phyloP scores from a whole-genome alignment of 2,888 invertebrate genomes.

The Diplazon laetatorius region DNA sequence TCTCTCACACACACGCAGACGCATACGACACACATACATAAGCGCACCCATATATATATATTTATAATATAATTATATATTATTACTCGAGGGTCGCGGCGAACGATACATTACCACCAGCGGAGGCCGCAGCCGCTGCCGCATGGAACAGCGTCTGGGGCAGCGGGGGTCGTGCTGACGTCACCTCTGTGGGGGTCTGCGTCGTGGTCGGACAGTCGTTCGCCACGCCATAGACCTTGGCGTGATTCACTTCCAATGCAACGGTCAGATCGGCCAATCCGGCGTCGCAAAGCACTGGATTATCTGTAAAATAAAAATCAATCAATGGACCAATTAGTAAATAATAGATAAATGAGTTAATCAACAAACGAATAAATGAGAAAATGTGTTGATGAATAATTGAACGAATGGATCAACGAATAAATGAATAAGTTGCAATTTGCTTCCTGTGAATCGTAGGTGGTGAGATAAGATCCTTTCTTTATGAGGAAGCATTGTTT shows the following conservation, averaged over 20 bases:
- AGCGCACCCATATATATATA: neutral
- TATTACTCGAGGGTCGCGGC: conserved; percentile 80
- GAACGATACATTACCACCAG: conserved; percentile 80
- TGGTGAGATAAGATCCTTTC: too few relatives aligned
- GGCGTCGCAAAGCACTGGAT: conserved; percentile 91
- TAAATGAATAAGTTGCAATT: too few relatives aligned
- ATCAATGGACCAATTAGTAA: too few relatives aligned
- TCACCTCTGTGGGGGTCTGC: conserved; percentile 68
- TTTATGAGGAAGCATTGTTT: too few relatives aligned
- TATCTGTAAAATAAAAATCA: conserved; percentile 86
- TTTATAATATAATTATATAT: conserved; percentile 40
- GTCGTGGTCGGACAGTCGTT: conserved; percentile 80
- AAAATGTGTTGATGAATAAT: too few relatives aligned
- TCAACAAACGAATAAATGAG: too few relatives aligned
- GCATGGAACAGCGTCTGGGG: conserved; percentile 76
- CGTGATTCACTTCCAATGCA: conserved; percentile 88
- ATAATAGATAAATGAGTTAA: too few relatives aligned
- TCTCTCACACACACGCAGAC: too few relatives aligned
- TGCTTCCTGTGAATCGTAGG: too few relatives aligned
- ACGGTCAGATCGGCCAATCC: conserved; percentile 88
- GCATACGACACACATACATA: too few relatives aligned
- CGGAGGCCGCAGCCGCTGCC: conserved; percentile 77
- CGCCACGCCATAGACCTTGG: conserved; percentile 88
- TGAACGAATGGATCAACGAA: too few relatives aligned
- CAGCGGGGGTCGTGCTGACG: conserved; percentile 71